These are phyloP conservation scores for Lasioglossum oenotherae DNA, from an alignment of 2,888 invertebrate genomes.

Conservation along the genomic window DNA sequence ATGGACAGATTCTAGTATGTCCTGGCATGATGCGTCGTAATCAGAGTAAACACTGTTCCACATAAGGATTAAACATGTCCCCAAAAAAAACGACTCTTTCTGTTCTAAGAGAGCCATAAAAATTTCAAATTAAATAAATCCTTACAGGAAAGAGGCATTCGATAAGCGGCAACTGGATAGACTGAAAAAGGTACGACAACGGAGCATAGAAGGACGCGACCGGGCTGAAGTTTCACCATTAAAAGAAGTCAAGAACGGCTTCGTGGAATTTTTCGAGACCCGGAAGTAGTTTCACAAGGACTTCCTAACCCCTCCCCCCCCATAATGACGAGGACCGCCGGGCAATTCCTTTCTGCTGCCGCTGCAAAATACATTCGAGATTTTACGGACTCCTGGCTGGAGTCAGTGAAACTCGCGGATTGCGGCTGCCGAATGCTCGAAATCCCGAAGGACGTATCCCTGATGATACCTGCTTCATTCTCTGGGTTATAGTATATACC, in stretches of 20 bases:
- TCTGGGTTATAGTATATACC: slow-evolving; percentile 7
- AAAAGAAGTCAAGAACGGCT: slow-evolving; percentile 55
- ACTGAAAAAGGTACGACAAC: neutral
- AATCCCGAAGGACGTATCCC: slow-evolving; percentile 56
- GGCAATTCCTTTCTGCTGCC: slow-evolving; percentile 73
- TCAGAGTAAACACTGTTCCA: neutral
- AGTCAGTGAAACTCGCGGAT: slow-evolving; percentile 70
- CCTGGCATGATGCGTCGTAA: neutral
- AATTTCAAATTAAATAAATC: neutral
- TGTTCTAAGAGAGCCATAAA: neutral
- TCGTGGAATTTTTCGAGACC: slow-evolving; percentile 65
- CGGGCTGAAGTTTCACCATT: slow-evolving; percentile 59
- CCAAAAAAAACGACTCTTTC: neutral
- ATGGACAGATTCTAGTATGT: neutral
- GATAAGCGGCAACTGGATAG: neutral
- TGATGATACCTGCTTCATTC: slow-evolving; percentile 23
- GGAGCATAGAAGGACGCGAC: neutral
- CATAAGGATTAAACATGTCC: neutral
- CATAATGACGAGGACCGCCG: slow-evolving; percentile 64
- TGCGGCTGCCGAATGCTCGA: slow-evolving; percentile 48
- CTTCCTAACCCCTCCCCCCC: slow-evolving; percentile 34
- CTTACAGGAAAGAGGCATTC: neutral
- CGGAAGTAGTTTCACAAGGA: slow-evolving; percentile 60
- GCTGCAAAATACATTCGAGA: slow-evolving; percentile 74
- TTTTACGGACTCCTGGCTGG: slow-evolving; percentile 68